Conservation (phyloP, 2,888 invertebrate genomes). For the Lithosia quadra region DNA sequence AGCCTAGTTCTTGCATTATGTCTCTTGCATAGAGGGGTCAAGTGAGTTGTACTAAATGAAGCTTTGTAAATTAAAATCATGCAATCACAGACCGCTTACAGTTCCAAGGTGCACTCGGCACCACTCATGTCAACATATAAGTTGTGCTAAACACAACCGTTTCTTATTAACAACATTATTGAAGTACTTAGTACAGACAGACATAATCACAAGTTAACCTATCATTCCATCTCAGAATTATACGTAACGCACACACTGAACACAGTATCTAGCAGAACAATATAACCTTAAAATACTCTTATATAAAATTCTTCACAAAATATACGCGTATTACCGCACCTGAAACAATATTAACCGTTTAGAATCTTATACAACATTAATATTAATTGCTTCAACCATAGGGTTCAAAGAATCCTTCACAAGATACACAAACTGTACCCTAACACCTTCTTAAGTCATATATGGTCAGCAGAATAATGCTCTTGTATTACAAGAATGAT, state of each 20-base stretch:
- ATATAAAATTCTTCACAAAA: slow-evolving; percentile 52
- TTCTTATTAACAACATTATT: neutral
- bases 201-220: slow-evolving; percentile 29
- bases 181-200: slow-evolving; percentile 21
- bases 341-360: slow-evolving; percentile 44
- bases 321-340: slow-evolving; percentile 49
- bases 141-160: neutral
- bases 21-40: neutral
- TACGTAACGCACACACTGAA: slow-evolving; percentile 16
- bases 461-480: too few relatives aligned
- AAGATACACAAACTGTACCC: too few relatives aligned
- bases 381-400: neutral
- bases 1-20: neutral
- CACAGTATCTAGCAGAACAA: slow-evolving; percentile 21
- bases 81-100: neutral
- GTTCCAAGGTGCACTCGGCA: neutral
- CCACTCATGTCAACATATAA: neutral
- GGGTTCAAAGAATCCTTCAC: neutral
- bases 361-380: neutral
- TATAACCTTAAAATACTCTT: slow-evolving; percentile 35
- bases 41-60: neutral
- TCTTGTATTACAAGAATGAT: too few relatives aligned
- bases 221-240: slow-evolving; percentile 22
- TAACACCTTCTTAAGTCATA: too few relatives aligned
- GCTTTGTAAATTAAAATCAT: neutral